phyloP scores from a whole-genome alignment of 2,888 invertebrate genomes.

The Yponomeuta sedellus region DNA sequence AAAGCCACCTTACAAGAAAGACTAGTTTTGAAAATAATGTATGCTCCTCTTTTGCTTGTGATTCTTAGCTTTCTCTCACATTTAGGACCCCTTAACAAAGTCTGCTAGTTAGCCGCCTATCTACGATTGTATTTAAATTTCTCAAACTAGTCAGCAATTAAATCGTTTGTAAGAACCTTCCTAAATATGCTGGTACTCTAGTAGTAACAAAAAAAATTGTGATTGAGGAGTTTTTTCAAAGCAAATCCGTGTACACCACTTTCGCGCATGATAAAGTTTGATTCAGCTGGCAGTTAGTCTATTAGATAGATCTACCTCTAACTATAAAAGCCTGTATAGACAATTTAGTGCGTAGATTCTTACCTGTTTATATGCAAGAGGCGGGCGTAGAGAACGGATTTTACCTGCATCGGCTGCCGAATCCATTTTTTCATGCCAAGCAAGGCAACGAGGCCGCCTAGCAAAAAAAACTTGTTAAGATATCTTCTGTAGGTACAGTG shows the following conservation, averaged over 20 bases:
- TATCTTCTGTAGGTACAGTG: neutral
- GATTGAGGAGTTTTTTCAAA: slow-evolving; percentile 13
- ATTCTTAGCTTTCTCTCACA: slow-evolving; percentile 53
- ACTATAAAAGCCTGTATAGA: neutral
- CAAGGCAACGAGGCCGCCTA: neutral
- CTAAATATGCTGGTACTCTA: slow-evolving; percentile 9
- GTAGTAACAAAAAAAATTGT: slow-evolving; percentile 17
- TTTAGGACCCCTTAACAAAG: slow-evolving; percentile 21
- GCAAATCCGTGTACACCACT: neutral
- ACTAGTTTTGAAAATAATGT: slow-evolving; percentile 61
- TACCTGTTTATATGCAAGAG: neutral
- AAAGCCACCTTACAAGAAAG: slow-evolving; percentile 48
- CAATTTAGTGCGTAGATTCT: neutral
- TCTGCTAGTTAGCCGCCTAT: neutral
- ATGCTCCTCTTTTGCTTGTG: slow-evolving; percentile 45
- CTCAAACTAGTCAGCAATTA: slow-evolving; percentile 46
- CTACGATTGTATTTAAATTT: slow-evolving; percentile 26
- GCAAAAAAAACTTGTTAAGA: slow-evolving; percentile 2
- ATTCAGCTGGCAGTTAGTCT: too few species aligned
- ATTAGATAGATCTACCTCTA: too few species aligned
- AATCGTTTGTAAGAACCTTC: slow-evolving; percentile 38
- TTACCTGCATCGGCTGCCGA: neutral
- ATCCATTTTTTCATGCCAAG: neutral
- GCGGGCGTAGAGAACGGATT: slow-evolving; percentile 1
- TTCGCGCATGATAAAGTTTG: too few species aligned